phyloP scores from a whole-genome alignment of 1,140 invertebrate genomes.

The Halictus rubicundus region DNA sequence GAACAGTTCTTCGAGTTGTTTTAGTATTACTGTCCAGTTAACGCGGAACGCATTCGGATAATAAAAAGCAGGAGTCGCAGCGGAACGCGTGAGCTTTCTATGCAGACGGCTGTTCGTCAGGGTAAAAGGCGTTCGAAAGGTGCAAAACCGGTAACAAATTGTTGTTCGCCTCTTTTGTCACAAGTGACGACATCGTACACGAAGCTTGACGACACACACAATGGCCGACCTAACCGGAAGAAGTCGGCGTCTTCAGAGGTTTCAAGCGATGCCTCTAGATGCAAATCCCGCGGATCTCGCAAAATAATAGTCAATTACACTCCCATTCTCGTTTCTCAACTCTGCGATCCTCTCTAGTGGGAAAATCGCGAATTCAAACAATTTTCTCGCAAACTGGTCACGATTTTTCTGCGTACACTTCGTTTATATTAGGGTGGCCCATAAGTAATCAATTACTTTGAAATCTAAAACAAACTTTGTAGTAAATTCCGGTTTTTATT shows the following conservation, averaged over 20 bases:
- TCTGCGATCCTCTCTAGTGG: background rate
- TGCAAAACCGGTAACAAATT: conserved; percentile 44
- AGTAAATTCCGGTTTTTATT: too few species aligned
- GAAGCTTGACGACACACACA: conserved; percentile 8
- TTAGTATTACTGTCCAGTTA: too few species aligned
- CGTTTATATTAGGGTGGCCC: too few species aligned
- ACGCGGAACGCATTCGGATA: background rate
- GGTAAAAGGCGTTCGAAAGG: conserved; percentile 22
- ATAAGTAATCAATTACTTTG: too few species aligned
- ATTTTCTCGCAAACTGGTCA: too few species aligned
- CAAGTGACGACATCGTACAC: conserved; percentile 35
- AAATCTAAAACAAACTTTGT: too few species aligned
- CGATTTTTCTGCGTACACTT: too few species aligned
- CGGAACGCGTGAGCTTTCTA: conserved; percentile 12
- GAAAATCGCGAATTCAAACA: too few species aligned
- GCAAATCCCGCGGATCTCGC: background rate
- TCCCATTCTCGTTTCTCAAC: background rate
- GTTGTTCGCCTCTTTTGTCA: conserved; percentile 40
- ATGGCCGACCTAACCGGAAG: conserved; percentile 24
- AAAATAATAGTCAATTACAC: conserved; percentile 16
- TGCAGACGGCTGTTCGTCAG: background rate
- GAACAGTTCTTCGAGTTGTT: too few species aligned
- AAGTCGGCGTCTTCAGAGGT: conserved; percentile 16
- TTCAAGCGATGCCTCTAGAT: background rate
- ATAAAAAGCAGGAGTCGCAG: background rate